These are phyloP conservation scores for Toxotes lorentzi DNA, from an alignment of 2,797 vertebrate species.

Conservation along the genomic window DNA sequence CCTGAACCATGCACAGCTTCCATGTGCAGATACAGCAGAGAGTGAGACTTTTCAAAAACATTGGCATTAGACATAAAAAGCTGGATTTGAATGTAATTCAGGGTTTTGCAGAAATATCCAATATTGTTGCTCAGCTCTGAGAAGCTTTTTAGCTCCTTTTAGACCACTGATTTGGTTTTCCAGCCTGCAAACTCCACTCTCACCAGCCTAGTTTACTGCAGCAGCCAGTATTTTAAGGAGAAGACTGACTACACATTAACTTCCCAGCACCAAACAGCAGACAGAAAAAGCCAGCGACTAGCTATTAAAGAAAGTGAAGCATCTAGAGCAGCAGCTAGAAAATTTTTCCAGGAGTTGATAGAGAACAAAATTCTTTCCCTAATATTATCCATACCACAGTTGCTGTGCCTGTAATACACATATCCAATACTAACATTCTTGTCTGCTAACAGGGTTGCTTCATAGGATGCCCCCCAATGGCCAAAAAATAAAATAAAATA, in stretches of 20 bases:
- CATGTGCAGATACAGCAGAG: background rate
- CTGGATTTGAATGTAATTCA: background rate
- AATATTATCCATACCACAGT: background rate
- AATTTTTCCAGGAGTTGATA: background rate
- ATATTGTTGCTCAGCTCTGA: background rate
- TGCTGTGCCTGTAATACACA: background rate
- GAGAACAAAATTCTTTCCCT: background rate
- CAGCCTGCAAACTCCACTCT: background rate
- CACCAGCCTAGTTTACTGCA: background rate
- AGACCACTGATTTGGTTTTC: background rate
- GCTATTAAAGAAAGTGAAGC: background rate
- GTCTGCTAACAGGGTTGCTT: background rate
- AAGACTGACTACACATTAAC: no score
- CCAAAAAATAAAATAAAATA: no score
- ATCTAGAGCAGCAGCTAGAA: background rate
- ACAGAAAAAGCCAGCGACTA: background rate
- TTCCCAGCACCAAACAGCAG: background rate
- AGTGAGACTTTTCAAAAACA: background rate
- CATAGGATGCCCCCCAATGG: no score
- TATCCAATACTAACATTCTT: background rate
- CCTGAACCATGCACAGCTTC: background rate
- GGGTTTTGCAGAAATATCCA: background rate
- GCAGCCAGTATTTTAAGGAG: background rate
- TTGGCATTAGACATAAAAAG: background rate
- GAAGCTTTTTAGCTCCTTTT: background rate